These are phyloP conservation scores for Coregonus clupeaformis DNA, from an alignment of 2,113 vertebrate species.

Conservation along the genomic window DNA sequence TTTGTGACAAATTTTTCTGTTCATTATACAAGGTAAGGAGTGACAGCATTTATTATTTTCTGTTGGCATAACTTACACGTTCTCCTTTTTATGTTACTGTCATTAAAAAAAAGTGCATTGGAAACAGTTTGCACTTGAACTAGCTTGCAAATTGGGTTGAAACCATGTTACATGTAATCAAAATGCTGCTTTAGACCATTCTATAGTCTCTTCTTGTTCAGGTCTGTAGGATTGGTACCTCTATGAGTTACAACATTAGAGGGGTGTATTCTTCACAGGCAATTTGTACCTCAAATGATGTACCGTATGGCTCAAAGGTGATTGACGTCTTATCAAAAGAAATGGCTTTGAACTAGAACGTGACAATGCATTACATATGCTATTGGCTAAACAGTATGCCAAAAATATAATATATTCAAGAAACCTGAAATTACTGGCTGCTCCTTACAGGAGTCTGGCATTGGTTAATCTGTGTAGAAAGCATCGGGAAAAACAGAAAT, in stretches of 20 bases:
- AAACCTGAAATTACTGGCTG: slow-evolving; percentile 35
- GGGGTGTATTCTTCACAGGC: background rate
- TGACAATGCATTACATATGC: slow-evolving; percentile 9
- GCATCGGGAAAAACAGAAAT: slow-evolving; percentile 3
- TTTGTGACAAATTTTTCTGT: background rate
- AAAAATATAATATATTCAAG: slow-evolving; percentile 47
- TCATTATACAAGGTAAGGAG: background rate
- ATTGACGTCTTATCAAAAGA: slow-evolving; percentile 13
- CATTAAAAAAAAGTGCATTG: background rate
- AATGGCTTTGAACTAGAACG: slow-evolving; percentile 19
- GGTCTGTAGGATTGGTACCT: background rate
- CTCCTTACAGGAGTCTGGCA: slow-evolving; percentile 15
- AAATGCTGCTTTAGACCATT: background rate
- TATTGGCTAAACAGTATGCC: slow-evolving; percentile 4
- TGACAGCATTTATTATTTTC: background rate
- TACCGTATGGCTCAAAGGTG: background rate
- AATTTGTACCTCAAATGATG: background rate
- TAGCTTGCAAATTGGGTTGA: background rate
- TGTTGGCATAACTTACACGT: background rate
- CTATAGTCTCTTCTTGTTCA: background rate
- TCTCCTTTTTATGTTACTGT: background rate
- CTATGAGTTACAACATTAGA: background rate
- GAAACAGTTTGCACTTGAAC: background rate
- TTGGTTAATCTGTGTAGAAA: slow-evolving; percentile 20
- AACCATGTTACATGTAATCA: background rate